Conservation (phyloP, 2,113 vertebrate species). For the Gymnocephalus cernua region DNA sequence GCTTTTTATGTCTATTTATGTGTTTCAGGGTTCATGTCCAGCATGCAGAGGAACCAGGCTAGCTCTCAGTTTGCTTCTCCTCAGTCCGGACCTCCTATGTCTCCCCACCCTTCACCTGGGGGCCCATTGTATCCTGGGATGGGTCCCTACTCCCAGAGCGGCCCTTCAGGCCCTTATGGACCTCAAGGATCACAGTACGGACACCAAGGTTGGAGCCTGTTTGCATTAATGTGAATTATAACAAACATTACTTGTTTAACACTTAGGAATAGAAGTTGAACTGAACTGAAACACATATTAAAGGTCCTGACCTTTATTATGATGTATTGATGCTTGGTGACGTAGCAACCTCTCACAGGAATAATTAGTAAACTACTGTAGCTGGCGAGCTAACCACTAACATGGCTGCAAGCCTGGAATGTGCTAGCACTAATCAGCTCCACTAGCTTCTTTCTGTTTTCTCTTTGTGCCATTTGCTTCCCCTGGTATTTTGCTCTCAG, state of each 20-base stretch:
- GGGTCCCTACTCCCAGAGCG: slow-evolving; percentile 90
- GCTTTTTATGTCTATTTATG: slow-evolving; percentile 33
- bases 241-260: background rate
- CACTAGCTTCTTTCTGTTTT: background rate
- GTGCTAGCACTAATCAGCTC: background rate
- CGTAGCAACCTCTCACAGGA: background rate
- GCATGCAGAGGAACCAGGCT: slow-evolving; percentile 91
- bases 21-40: slow-evolving; percentile 90
- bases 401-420: background rate
- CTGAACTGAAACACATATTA: background rate
- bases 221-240: background rate
- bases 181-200: slow-evolving; percentile 93
- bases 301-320: background rate
- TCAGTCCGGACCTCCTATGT: slow-evolving; percentile 92
- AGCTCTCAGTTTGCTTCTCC: slow-evolving; percentile 92
- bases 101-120: slow-evolving; percentile 91
- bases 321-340: background rate
- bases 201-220: slow-evolving; percentile 89
- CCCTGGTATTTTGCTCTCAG: background rate
- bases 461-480: background rate
- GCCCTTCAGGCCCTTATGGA: slow-evolving; percentile 90
- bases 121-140: slow-evolving; percentile 92
- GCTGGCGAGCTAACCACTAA: background rate
- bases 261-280: background rate
- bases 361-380: background rate